Conservation (phyloP, 1,140 invertebrate genomes). For the Drosophila melanica region DNA sequence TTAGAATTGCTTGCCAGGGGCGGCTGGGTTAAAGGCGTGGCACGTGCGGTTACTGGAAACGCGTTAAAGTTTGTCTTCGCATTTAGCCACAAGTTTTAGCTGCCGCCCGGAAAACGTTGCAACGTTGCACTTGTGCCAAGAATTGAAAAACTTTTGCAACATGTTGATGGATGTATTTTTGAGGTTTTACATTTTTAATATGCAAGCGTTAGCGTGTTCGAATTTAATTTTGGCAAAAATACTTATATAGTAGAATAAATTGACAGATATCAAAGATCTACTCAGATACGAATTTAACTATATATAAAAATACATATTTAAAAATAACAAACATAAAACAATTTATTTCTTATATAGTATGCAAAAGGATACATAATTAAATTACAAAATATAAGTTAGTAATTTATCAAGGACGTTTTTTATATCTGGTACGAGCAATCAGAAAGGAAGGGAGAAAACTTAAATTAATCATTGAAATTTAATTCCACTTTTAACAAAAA, state of each 20-base stretch:
- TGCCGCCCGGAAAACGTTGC: constrained; percentile 5
- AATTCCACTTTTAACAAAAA: no score
- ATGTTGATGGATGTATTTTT: neutral
- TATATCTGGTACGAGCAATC: no score
- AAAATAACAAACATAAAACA: neutral
- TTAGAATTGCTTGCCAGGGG: constrained; percentile 5
- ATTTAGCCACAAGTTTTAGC: constrained; percentile 11
- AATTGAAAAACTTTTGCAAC: constrained; percentile 14
- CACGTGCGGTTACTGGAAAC: constrained; percentile 6
- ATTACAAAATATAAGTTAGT: no score
- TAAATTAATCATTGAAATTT: no score
- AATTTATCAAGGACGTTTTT: no score
- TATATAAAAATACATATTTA: neutral
- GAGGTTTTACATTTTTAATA: neutral
- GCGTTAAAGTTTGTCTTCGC: constrained; percentile 23
- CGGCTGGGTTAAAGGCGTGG: neutral
- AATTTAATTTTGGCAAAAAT: neutral
- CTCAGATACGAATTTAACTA: neutral
- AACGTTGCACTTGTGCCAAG: constrained; percentile 18
- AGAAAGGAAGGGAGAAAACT: no score
- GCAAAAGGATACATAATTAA: no score
- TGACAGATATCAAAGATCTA: neutral
- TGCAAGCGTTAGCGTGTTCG: neutral
- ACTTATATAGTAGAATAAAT: neutral
- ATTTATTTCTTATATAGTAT: no score